Evolutionary conservation across 2,797 vertebrate genomes (phyloP).

Genomic region (Sebastes minor): DNA sequence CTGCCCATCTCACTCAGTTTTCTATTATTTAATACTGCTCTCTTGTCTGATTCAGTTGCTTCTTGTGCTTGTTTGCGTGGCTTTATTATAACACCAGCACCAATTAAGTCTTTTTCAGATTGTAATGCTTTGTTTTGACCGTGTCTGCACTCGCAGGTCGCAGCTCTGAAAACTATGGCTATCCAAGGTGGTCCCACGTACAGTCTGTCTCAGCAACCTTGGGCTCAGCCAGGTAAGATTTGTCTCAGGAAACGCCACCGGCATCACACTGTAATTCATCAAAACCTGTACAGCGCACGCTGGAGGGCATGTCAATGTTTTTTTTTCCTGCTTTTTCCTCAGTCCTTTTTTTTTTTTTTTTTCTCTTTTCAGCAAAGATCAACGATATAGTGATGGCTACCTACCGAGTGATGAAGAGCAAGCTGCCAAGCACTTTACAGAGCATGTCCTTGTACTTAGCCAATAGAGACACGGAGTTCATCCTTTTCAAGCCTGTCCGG

Average conservation of each 20-base stretch:
- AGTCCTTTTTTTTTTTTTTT: conserved; percentile 4
- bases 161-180: conserved; percentile 93
- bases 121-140: conserved; percentile 23
- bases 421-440: conserved; percentile 91
- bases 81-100: background rate
- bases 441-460: conserved; percentile 97
- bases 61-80: conserved; percentile 1
- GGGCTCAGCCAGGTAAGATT: conserved; percentile 94
- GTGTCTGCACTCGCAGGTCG: conserved; percentile 80
- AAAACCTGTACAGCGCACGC: conserved; percentile 44
- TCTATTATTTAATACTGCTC: background rate
- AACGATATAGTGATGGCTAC: conserved; percentile 91
- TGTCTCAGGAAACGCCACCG: conserved; percentile 50
- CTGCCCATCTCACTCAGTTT: background rate
- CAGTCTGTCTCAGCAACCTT: conserved; percentile 93
- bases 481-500: conserved; percentile 97
- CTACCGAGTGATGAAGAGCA: conserved; percentile 94
- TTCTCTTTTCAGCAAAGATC: conserved; percentile 90
- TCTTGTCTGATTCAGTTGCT: conserved; percentile 13
- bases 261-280: conserved; percentile 61
- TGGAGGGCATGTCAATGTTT: conserved; percentile 60
- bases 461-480: conserved; percentile 98
- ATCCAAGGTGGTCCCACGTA: conserved; percentile 94
- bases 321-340: background rate
- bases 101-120: conserved; percentile 11